These are phyloP conservation scores for Drosophila kohkoa DNA, from an alignment of 1,140 invertebrate species.

Conservation along the genomic window DNA sequence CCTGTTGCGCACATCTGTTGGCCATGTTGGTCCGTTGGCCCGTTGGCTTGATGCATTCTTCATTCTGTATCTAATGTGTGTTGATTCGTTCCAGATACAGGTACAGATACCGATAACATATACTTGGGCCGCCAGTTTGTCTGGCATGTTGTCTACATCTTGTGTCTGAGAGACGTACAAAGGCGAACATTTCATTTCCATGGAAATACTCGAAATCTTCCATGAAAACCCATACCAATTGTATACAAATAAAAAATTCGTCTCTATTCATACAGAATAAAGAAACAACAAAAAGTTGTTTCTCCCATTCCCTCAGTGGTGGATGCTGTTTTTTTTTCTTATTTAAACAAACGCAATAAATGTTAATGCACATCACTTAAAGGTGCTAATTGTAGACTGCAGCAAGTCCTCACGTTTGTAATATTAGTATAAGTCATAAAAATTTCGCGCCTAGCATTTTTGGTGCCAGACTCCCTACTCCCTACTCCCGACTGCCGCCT, in stretches of 20 bases:
- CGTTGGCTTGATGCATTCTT: conserved; percentile 46
- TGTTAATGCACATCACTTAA: conserved; percentile 43
- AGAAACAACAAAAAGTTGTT: conserved; percentile 5
- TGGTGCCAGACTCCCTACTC: background rate
- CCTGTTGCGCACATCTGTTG: conserved; percentile 77
- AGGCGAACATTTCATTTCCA: conserved; percentile 27
- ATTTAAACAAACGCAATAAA: conserved; percentile 51
- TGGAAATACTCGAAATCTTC: conserved; percentile 61
- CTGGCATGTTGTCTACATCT: conserved; percentile 60
- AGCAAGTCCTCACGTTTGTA: conserved; percentile 48
- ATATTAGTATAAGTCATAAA: conserved; percentile 60
- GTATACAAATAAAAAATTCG: conserved; percentile 48
- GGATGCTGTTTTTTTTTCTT: background rate
- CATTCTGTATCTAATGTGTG: conserved; percentile 58
- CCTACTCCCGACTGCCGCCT: no score
- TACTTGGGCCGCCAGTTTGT: conserved; percentile 64
- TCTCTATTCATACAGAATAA: background rate
- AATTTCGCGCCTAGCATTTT: conserved; percentile 55
- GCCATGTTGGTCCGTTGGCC: conserved; percentile 48
- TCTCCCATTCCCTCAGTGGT: conserved; percentile 13
- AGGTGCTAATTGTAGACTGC: conserved; percentile 66
- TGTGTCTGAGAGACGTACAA: conserved; percentile 33
- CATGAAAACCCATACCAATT: conserved; percentile 51
- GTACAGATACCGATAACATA: conserved; percentile 34
- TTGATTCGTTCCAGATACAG: conserved; percentile 71